These are phyloP conservation scores for Rhombomys opimus DNA, from an alignment of 2,113 vertebrate species.

Conservation along the genomic window DNA sequence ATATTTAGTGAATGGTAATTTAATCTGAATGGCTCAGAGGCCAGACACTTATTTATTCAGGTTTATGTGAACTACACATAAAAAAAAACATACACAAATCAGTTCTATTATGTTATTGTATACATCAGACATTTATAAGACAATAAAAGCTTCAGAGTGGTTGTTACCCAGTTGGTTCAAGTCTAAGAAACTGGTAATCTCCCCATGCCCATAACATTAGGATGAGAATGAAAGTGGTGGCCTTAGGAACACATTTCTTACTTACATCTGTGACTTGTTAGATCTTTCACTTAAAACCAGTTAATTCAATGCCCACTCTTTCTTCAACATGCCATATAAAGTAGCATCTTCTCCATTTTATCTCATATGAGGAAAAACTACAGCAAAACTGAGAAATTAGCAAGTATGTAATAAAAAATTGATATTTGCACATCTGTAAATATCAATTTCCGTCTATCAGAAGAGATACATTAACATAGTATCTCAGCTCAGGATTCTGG, in stretches of 20 bases:
- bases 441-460: neutral
- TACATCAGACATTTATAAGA: neutral
- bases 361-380: neutral
- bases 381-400: neutral
- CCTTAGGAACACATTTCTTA: neutral
- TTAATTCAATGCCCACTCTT: neutral
- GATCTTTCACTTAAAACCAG: neutral
- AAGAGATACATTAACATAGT: neutral
- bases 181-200: neutral
- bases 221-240: neutral
- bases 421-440: neutral
- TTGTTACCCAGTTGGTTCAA: neutral
- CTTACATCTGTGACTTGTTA: neutral
- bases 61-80: neutral
- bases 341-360: neutral
- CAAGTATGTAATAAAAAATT: neutral
- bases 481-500: neutral
- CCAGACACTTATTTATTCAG: neutral
- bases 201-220: accelerated
- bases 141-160: neutral
- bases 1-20: neutral
- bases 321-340: neutral
- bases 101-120: neutral
- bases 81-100: neutral
- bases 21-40: neutral